phyloP scores from a whole-genome alignment of 2,797 vertebrate genomes.

The Nasua narica region DNA sequence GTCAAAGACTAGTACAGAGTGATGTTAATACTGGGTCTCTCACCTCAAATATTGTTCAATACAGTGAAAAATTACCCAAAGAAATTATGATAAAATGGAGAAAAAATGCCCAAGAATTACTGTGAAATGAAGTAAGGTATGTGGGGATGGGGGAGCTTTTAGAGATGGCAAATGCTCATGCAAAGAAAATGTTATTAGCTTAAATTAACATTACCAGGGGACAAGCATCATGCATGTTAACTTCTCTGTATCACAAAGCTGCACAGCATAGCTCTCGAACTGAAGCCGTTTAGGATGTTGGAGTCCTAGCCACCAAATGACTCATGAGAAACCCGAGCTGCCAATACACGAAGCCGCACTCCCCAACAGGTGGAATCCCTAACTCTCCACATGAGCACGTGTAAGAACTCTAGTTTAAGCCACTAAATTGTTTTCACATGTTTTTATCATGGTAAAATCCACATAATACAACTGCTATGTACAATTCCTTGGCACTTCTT shows the following conservation, averaged over 20 bases:
- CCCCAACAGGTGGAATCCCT: not conserved
- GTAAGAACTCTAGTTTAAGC: not conserved
- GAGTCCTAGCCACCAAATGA: not conserved
- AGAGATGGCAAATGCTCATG: not conserved
- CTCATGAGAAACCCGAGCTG: not conserved
- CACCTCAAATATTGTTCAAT: not conserved
- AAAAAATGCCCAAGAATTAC: not conserved
- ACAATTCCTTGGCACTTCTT: not conserved
- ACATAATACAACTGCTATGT: not conserved
- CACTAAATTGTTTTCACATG: not conserved
- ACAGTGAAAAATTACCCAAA: not conserved
- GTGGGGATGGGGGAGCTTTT: not conserved
- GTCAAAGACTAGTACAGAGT: not conserved
- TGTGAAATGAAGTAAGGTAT: not conserved
- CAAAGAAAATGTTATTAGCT: not conserved
- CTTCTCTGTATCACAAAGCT: not conserved
- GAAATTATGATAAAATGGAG: not conserved
- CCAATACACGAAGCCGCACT: not conserved
- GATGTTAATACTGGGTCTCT: not conserved
- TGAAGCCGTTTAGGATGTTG: not conserved
- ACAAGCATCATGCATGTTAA: not conserved
- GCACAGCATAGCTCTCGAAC: not conserved
- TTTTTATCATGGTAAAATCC: not conserved
- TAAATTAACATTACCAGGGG: not conserved
- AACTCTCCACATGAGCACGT: not conserved